A percentile compares a stretch with the other conserved stretches of the same genome.
These are phyloP conservation scores for Hippocampus abdominalis DNA, from an alignment of 2,113 vertebrate species.

Conservation along the genomic window DNA sequence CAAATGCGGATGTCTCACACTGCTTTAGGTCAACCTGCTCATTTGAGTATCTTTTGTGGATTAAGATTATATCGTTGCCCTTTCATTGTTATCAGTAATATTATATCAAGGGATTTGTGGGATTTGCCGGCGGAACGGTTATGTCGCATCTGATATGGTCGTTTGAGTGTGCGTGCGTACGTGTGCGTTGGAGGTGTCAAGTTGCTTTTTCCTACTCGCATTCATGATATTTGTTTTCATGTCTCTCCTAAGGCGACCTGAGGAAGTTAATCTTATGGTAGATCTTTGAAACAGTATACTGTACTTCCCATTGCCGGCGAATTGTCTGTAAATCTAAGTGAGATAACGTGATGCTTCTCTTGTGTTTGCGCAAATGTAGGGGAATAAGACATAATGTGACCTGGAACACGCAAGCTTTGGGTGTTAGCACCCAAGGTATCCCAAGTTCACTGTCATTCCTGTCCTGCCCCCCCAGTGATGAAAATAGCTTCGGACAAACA, in stretches of 20 bases:
- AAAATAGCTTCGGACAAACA: slow-evolving; percentile 14
- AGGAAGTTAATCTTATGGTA: slow-evolving; percentile 85
- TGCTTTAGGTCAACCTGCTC: slow-evolving; percentile 61
- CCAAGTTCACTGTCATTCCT: slow-evolving; percentile 75
- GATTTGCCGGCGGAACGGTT: slow-evolving; percentile 43
- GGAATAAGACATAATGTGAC: slow-evolving; percentile 83
- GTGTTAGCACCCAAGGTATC: slow-evolving; percentile 71
- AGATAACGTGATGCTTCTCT: not conserved
- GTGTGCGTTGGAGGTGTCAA: slow-evolving; percentile 20
- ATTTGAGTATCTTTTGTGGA: slow-evolving; percentile 54
- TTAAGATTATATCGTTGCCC: slow-evolving; percentile 59
- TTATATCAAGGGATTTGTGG: slow-evolving; percentile 63
- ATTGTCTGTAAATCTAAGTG: not conserved
- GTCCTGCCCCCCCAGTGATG: slow-evolving; percentile 67
- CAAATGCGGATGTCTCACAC: slow-evolving; percentile 44
- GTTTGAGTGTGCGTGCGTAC: not conserved
- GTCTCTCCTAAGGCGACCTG: slow-evolving; percentile 75
- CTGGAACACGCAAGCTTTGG: slow-evolving; percentile 80
- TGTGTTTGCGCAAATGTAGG: slow-evolving; percentile 62
- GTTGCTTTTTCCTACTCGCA: slow-evolving; percentile 44
- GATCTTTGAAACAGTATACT: slow-evolving; percentile 28
- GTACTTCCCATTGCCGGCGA: not conserved
- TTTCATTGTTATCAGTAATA: slow-evolving; percentile 70
- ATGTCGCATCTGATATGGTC: slow-evolving; percentile 49
- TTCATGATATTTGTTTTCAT: slow-evolving; percentile 27